A percentile compares a stretch with the other conserved stretches of the same genome.
phyloP scores from a whole-genome alignment of 2,113 vertebrate genomes.

The Anoura caudifer region DNA sequence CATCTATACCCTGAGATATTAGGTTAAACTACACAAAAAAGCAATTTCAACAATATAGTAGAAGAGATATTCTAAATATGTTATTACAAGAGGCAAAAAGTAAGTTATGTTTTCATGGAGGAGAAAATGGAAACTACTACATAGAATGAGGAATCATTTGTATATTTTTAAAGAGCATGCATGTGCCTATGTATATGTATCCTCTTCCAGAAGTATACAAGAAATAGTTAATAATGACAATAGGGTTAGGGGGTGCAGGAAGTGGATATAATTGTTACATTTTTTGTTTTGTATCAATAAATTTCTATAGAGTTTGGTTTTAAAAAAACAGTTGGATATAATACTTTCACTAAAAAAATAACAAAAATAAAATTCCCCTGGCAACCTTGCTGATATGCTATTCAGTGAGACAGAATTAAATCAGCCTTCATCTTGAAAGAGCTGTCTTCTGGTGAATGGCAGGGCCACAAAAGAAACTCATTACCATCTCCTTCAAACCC shows the following conservation, averaged over 20 bases:
- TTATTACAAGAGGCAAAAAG: neutral
- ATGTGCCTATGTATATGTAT: no score
- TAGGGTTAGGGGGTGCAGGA: neutral
- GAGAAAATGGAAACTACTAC: neutral
- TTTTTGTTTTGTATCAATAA: neutral
- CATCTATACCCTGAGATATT: neutral
- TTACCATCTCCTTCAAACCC: slow-evolving; percentile 55
- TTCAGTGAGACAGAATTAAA: slow-evolving; percentile 41
- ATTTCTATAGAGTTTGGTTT: neutral
- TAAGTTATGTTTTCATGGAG: neutral
- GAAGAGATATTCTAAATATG: neutral
- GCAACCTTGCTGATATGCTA: neutral
- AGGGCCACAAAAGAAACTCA: slow-evolving; percentile 64
- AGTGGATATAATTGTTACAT: neutral
- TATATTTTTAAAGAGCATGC: neutral
- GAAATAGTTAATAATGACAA: neutral
- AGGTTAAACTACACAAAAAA: neutral
- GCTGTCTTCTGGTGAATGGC: slow-evolving; percentile 49
- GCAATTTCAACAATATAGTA: neutral
- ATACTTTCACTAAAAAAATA: neutral
- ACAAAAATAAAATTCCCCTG: slow-evolving; percentile 28
- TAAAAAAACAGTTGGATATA: neutral
- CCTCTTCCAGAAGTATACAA: neutral
- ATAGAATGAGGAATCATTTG: neutral
- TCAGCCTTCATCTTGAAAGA: slow-evolving; percentile 47